Evolutionary conservation across 2,888 invertebrate genomes (phyloP).

Genomic region (Eupsilia transversa): DNA sequence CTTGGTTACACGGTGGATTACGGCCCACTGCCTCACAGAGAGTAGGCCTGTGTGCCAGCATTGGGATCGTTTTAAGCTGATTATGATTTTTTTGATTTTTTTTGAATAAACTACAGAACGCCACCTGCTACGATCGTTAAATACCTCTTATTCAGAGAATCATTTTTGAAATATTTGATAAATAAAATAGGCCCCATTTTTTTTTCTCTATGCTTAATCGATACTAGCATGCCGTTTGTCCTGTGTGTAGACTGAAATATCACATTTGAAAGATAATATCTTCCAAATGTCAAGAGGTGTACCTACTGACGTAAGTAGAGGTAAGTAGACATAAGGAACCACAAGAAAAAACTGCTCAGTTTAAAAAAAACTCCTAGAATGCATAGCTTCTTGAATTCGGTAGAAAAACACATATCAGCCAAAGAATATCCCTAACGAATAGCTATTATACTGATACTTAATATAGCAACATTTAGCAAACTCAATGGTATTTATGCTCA

Average conservation of each 20-base stretch:
- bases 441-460: not conserved
- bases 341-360: too few species aligned
- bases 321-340: too few species aligned
- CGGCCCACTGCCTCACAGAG: not conserved
- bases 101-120: too few species aligned
- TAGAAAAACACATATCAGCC: not conserved
- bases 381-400: too few species aligned
- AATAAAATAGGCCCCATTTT: too few species aligned
- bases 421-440: constrained; percentile 38
- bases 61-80: not conserved
- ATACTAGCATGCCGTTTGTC: not conserved
- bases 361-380: too few species aligned
- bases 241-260: not conserved
- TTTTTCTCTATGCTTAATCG: not conserved
- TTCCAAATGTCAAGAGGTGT: not conserved
- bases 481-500: constrained; percentile 38
- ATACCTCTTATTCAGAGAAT: not conserved
- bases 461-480: constrained; percentile 7
- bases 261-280: not conserved
- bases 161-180: not conserved
- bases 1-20: not conserved
- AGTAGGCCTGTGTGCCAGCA: not conserved
- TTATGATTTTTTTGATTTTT: not conserved
- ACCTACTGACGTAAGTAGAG: too few species aligned
- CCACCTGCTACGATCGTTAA: too few species aligned